A percentile compares a stretch with the other conserved stretches of the same genome.
Evolutionary conservation across 2,888 invertebrate species (phyloP).

Genomic region (Oxyscelio sp.): DNA sequence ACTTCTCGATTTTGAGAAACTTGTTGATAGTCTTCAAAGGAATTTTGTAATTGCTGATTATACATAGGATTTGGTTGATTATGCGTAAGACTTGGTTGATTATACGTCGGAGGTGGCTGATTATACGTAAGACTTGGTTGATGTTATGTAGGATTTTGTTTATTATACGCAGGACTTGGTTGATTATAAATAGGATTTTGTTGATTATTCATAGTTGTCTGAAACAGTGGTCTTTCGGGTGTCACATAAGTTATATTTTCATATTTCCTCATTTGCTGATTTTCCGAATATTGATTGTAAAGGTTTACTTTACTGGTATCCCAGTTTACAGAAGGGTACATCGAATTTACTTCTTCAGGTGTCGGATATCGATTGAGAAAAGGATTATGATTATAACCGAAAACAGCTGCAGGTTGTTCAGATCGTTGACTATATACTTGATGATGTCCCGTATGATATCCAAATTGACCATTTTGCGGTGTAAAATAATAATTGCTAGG

Average conservation of each 20-base stretch:
- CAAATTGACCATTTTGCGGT: too few relatives aligned
- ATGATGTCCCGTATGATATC: too few relatives aligned
- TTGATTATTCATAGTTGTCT: not conserved
- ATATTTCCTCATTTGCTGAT: slow-evolving; percentile 2
- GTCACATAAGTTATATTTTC: not conserved
- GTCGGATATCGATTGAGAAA: not conserved
- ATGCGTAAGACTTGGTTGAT: too few relatives aligned
- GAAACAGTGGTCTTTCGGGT: not conserved
- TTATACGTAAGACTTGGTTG: too few relatives aligned
- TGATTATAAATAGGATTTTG: not conserved
- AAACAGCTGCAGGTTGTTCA: not conserved
- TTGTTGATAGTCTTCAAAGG: not conserved
- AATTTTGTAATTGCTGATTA: not conserved
- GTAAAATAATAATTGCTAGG: too few relatives aligned
- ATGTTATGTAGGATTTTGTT: too few relatives aligned
- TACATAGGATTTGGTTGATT: too few relatives aligned
- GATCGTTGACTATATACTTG: not conserved
- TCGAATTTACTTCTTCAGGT: not conserved
- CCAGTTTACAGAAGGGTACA: not conserved
- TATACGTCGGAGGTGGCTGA: too few relatives aligned
- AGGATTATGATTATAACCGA: not conserved
- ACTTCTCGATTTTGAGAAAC: too few relatives aligned
- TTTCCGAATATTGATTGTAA: slow-evolving; percentile 13
- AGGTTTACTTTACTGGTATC: not conserved
- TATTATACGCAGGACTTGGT: too few relatives aligned